phyloP scores from a whole-genome alignment of 1,140 invertebrate species.

The Parapsyche elsis region DNA sequence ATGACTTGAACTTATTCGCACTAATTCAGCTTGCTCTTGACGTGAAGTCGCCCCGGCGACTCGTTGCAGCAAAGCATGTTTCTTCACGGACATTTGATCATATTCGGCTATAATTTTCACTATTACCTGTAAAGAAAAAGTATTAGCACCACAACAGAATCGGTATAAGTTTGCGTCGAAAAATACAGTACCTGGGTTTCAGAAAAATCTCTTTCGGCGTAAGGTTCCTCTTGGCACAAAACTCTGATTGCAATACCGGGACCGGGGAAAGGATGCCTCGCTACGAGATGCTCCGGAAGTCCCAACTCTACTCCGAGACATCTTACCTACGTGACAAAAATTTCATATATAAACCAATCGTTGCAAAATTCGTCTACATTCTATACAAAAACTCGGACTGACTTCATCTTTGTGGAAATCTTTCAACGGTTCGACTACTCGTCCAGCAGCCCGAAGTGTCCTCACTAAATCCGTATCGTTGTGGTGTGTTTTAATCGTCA shows the following conservation, averaged over 20 bases:
- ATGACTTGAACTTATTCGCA: constrained; percentile 81
- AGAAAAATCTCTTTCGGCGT: constrained; percentile 93
- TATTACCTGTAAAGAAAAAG: constrained; percentile 73
- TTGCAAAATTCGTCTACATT: not conserved
- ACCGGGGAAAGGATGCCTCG: constrained; percentile 97
- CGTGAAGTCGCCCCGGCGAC: constrained; percentile 85
- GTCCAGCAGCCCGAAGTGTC: constrained; percentile 82
- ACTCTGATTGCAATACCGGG: constrained; percentile 95
- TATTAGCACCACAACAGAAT: not conserved
- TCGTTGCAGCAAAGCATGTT: constrained; percentile 89
- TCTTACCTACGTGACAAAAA: constrained; percentile 64
- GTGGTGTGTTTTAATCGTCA: constrained; percentile 99
- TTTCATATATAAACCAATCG: constrained; percentile 57
- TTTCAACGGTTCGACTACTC: constrained; percentile 96
- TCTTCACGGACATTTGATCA: constrained; percentile 91
- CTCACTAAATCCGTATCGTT: constrained; percentile 98
- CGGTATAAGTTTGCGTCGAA: constrained; percentile 28
- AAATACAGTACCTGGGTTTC: constrained; percentile 84
- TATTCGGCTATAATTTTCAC: constrained; percentile 95
- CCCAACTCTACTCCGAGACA: constrained; percentile 89
- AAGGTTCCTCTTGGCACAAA: constrained; percentile 96
- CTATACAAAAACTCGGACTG: not conserved
- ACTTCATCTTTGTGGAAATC: constrained; percentile 99
- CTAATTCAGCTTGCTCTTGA: constrained; percentile 77
- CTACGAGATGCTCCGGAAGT: constrained; percentile 85